These are phyloP conservation scores for Tetraneura akinire DNA, from an alignment of 1,140 invertebrate genomes.

Conservation along the genomic window DNA sequence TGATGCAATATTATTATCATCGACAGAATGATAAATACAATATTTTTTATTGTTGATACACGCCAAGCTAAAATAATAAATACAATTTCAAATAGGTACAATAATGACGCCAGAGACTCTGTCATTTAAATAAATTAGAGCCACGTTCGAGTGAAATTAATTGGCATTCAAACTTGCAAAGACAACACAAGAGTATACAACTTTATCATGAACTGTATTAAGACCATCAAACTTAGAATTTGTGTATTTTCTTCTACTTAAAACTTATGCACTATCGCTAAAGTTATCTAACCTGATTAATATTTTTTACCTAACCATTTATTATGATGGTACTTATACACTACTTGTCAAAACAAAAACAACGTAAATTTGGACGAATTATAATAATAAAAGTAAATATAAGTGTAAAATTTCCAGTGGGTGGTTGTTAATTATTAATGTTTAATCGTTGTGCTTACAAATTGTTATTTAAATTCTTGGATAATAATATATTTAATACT, in stretches of 20 bases:
- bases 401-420: too few relatives aligned
- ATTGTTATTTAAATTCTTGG: too few relatives aligned
- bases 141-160: not conserved
- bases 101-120: constrained; percentile 15
- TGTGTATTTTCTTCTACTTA: not conserved
- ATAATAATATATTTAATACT: too few relatives aligned
- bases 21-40: too few relatives aligned
- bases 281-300: not conserved
- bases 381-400: too few relatives aligned
- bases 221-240: constrained; percentile 13
- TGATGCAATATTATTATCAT: too few relatives aligned
- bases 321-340: too few relatives aligned
- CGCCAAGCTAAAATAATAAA: too few relatives aligned
- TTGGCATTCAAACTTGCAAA: constrained; percentile 17
- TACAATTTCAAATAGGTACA: too few relatives aligned
- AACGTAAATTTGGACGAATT: not conserved
- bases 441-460: too few relatives aligned
- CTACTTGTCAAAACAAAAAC: not conserved
- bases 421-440: too few relatives aligned
- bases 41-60: too few relatives aligned
- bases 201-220: constrained; percentile 28
- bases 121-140: constrained; percentile 43
- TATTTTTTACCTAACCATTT: not conserved
- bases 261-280: not conserved
- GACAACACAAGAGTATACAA: constrained; percentile 34